Base-by-base conservation (phyloP, 2,888 invertebrate species). In the Oasisia sp. region DNA sequence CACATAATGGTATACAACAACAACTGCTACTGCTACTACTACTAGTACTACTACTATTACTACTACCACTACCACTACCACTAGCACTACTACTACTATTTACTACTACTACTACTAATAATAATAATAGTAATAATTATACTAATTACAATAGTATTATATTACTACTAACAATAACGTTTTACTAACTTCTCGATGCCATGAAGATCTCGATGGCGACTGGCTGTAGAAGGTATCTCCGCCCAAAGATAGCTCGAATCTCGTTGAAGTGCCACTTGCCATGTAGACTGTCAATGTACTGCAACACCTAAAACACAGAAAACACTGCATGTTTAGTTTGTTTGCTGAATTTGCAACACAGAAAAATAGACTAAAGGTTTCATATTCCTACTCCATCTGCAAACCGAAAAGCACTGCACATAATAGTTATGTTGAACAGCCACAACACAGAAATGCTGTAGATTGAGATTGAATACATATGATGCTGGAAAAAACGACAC, bases 201-300 rank as follows among this genome's bases (percentile, higher is more conserved):
- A 99, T 97, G 97, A 99, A 99, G 96, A 99, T 98, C 97, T 99
- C 99, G 96, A 99, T 98, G 94, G 99, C 99, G 92, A 96, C 96
- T 95, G 99, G 99, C 97, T 99, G 99, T 94, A 99, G 97, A 92
- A 99, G 97, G 96, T 99, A 99, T 91, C 99, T 97, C 4, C 99
- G 97, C 14, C 99, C 98, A 97, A 99, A 99, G 95, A 99, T 99
- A 93, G 99, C 99, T 19, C 99, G 98, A 94, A 99, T 98, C 97
- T 99, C 99, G 94, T 98, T 98, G 97, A 99, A 99, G 97, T 99
- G 99, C 99, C 99, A 99, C 97, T 99, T 99, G 93, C 99, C 99
- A 96, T 99, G 99, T 91, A 99, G 97, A 96, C 99, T 98, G 96
- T 99, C 99, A 97, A 99, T 99, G 97, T 99, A 99, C 95, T 98